A percentile compares a stretch with the other conserved stretches of the same genome.
Conservation (phyloP, 2,113 vertebrate genomes). For the Acrocephalus arundinaceus region DNA sequence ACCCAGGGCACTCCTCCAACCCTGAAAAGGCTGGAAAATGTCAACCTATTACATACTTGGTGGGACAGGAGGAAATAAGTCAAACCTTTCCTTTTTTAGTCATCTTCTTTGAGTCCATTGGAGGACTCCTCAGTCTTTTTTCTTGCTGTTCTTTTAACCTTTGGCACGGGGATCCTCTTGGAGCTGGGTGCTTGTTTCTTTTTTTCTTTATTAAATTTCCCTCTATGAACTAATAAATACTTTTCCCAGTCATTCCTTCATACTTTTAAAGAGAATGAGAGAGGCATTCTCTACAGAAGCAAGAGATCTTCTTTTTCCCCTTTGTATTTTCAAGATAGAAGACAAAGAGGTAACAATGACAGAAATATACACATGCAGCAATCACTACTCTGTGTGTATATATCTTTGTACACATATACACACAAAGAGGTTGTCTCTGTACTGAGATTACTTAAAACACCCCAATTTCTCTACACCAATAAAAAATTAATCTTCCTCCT, state of each 20-base stretch:
- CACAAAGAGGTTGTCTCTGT: neutral
- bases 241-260: neutral
- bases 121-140: neutral
- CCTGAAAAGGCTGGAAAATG: neutral
- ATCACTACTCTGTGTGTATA: neutral
- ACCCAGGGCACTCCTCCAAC: neutral
- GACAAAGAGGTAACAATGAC: neutral
- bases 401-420: accelerated
- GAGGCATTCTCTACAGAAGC: neutral
- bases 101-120: neutral
- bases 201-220: neutral
- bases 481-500: neutral
- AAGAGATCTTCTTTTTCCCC: neutral
- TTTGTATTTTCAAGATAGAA: neutral
- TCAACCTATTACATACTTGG: neutral
- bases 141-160: neutral
- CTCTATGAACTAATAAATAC: neutral
- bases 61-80: neutral
- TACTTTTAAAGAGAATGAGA: neutral
- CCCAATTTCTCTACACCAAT: neutral
- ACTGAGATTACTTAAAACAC: neutral
- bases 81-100: neutral
- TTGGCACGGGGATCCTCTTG: neutral
- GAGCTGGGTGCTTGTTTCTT: neutral
- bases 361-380: neutral